Conservation (phyloP, 2,113 vertebrate species). For the Neopipo cinnamomea region DNA sequence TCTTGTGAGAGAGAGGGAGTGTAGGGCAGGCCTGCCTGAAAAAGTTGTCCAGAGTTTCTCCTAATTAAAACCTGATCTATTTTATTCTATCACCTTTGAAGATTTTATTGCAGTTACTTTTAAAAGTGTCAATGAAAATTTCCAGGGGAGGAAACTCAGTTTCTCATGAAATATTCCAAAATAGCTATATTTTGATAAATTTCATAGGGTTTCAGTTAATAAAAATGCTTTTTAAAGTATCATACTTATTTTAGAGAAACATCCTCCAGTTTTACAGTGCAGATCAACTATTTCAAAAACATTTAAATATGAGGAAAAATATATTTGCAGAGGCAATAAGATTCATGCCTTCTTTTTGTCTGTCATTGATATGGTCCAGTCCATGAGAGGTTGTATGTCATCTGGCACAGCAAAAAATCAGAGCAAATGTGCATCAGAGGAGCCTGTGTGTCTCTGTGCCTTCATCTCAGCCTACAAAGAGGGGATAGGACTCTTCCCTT, state of each 20-base stretch:
- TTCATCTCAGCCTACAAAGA: background rate
- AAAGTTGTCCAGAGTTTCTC: background rate
- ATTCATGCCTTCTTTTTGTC: background rate
- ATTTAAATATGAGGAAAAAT: background rate
- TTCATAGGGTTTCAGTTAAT: background rate
- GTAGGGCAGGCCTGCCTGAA: background rate
- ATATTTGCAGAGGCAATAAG: background rate
- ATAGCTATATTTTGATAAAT: background rate
- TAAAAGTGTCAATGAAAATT: background rate
- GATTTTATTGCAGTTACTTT: background rate
- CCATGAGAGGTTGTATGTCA: background rate
- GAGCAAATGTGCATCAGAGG: background rate
- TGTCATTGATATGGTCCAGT: background rate
- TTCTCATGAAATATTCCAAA: background rate
- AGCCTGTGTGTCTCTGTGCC: background rate
- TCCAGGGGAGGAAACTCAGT: background rate
- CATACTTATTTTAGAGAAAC: background rate
- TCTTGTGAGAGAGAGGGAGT: background rate
- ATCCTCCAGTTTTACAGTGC: background rate
- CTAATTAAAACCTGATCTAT: background rate
- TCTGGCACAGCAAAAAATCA: background rate
- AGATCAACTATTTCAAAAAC: background rate
- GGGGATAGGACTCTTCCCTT: background rate
- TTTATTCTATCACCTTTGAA: background rate
- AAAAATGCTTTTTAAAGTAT: background rate